phyloP scores from a whole-genome alignment of 2,113 vertebrate species.

The Plecotus auritus region DNA sequence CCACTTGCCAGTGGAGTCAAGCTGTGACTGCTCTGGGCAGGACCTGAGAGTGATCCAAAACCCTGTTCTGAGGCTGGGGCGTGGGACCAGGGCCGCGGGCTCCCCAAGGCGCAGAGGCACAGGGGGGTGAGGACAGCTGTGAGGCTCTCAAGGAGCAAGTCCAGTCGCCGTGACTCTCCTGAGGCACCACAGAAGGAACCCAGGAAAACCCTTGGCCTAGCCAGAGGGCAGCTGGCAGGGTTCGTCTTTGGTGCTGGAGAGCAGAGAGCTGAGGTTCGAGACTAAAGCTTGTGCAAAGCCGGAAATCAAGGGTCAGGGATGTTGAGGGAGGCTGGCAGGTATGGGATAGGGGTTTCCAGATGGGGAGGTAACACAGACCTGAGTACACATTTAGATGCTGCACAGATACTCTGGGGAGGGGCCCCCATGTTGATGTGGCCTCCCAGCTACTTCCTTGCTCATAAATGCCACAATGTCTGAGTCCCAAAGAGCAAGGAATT shows the following conservation, averaged over 20 bases:
- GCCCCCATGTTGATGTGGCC: too few relatives aligned
- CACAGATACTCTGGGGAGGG: background rate
- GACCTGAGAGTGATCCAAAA: background rate
- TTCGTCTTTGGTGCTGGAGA: background rate
- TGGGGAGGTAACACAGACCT: background rate
- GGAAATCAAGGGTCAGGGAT: background rate
- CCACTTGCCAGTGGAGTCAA: background rate
- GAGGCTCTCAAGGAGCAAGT: background rate
- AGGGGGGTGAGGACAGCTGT: background rate
- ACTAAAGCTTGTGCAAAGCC: background rate
- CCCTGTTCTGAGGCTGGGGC: background rate
- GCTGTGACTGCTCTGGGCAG: background rate
- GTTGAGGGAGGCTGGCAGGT: background rate
- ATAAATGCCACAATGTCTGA: background rate
- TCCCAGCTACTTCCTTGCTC: background rate
- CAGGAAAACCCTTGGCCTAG: background rate
- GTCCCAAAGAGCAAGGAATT: conserved; percentile 42
- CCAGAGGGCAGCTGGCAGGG: background rate
- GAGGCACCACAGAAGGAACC: background rate
- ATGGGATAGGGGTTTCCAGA: background rate
- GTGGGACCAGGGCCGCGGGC: background rate
- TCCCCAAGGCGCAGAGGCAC: background rate
- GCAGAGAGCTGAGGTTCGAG: background rate
- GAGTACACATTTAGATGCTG: background rate
- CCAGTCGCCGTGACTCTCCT: background rate